Evolutionary conservation across 2,113 vertebrate species (phyloP), one percentile per base, ranked within the genome.

Genomic region (Hippocampus zosterae): DNA sequence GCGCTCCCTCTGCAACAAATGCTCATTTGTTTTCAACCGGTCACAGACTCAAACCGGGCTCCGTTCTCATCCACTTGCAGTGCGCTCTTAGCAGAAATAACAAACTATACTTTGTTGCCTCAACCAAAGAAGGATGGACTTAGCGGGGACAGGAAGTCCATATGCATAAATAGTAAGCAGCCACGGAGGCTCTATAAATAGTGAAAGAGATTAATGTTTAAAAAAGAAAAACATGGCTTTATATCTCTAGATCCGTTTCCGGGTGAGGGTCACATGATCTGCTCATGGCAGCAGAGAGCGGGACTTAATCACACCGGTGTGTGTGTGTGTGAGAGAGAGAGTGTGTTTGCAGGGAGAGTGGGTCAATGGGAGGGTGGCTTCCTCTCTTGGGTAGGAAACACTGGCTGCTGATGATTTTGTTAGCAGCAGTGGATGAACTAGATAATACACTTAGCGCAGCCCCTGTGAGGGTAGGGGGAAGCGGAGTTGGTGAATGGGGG

Each of bases 371-470:
- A 72, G 78, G 83, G 63, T 48, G 75, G 68, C 46, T 76, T 76
- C 73, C 72, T 77, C 76, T 73, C 69, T 46, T 61, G 74, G 69
- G 78, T 74, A 70, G 84, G 80, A 87, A 79, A 72, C 21, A n/a
- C 70, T 69, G 82, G 71, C 75, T 81, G 77, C 41, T 74, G 81
- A 75, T 81, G 83, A 88, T 84, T 80, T 78, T 0, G 83, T 86
- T 89, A 85, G 73, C 70, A 73, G 77, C 61, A 18, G 76, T 74
- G 80, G 84, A 82, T 90, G 85, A 91, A 90, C 85, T 77, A 72
- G 83, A 84, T 91, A 91, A 90, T 89, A 73, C 78, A 81, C 78
- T 91, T 87, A 90, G 83, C 77, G 70, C 79, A 27, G 78, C 67
- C 67, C 78, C 74, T 77, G 53, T 78, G 79, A 78, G 84, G 27